phyloP scores from a whole-genome alignment of 2,113 vertebrate genomes.

The Siphamia tubifer region DNA sequence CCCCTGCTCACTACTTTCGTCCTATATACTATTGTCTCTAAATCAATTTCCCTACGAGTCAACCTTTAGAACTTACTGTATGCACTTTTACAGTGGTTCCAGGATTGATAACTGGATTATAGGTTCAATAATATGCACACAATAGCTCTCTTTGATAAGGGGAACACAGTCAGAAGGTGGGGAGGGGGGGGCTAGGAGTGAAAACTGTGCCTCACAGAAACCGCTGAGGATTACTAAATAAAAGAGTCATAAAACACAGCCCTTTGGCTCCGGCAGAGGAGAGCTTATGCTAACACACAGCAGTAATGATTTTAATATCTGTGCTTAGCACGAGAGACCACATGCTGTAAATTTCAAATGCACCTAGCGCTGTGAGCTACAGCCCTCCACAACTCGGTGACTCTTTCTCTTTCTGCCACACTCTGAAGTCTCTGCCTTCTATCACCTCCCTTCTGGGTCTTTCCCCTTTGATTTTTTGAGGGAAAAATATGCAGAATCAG shows the following conservation, averaged over 20 bases:
- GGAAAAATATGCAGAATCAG: constrained; percentile 32
- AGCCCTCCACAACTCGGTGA: neutral
- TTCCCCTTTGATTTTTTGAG: neutral
- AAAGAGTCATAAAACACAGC: constrained; percentile 61
- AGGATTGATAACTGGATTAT: constrained; percentile 62
- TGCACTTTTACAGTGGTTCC: constrained; percentile 14
- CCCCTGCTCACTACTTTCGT: neutral
- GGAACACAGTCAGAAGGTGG: constrained; percentile 2
- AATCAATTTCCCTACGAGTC: constrained; percentile 27
- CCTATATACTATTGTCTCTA: constrained; percentile 22
- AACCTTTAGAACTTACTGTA: constrained; percentile 32
- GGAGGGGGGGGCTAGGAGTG: constrained; percentile 4
- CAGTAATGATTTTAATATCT: constrained; percentile 66
- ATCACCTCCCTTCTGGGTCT: constrained; percentile 2
- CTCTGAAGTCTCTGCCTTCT: neutral
- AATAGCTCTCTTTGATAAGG: constrained; percentile 65
- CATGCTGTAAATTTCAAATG: constrained; percentile 49
- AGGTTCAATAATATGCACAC: constrained; percentile 48
- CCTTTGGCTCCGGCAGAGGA: constrained; percentile 39
- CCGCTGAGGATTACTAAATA: constrained; percentile 60
- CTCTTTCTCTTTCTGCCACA: neutral
- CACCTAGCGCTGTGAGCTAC: constrained; percentile 12
- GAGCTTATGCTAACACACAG: constrained; percentile 54
- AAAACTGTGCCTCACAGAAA: constrained; percentile 36
- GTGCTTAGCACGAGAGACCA: constrained; percentile 47